phyloP scores from a whole-genome alignment of 2,797 vertebrate genomes.

The Tympanoctomys barrerae region DNA sequence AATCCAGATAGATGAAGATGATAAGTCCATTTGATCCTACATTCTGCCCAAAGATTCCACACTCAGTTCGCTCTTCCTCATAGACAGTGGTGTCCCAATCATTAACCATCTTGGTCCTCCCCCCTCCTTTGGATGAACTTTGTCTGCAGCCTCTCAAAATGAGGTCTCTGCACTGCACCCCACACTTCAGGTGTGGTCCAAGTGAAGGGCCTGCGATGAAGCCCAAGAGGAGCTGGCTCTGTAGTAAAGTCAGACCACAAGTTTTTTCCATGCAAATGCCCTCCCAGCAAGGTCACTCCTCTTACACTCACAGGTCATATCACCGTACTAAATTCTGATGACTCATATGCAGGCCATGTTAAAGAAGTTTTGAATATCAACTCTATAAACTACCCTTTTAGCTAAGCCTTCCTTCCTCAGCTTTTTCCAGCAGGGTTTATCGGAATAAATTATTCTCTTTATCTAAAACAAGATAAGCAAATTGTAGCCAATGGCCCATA shows the following conservation, averaged over 20 bases:
- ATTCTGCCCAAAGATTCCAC: not conserved
- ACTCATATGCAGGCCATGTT: not conserved
- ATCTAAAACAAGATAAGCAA: not conserved
- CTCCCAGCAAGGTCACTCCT: not conserved
- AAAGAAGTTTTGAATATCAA: constrained; percentile 7
- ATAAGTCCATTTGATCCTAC: not conserved
- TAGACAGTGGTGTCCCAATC: not conserved
- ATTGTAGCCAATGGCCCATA: constrained; percentile 22
- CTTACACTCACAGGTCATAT: not conserved
- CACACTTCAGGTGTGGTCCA: not conserved
- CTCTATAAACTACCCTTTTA: not conserved
- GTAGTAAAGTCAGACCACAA: not conserved
- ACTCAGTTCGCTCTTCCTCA: not conserved
- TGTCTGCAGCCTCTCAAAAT: not conserved
- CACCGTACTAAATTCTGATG: not conserved
- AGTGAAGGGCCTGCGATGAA: not conserved
- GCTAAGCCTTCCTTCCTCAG: not conserved
- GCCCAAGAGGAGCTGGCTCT: not conserved
- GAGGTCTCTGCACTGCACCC: not conserved
- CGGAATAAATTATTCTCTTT: not conserved
- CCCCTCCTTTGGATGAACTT: not conserved
- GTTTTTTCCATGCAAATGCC: constrained; percentile 30
- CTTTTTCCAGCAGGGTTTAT: not conserved
- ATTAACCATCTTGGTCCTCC: not conserved
- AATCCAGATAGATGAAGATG: constrained; percentile 22